Percentiles rank a stretch among this genome's conserved stretches.
phyloP scores from a whole-genome alignment of 2,113 vertebrate genomes.

The Picathartes gymnocephalus region DNA sequence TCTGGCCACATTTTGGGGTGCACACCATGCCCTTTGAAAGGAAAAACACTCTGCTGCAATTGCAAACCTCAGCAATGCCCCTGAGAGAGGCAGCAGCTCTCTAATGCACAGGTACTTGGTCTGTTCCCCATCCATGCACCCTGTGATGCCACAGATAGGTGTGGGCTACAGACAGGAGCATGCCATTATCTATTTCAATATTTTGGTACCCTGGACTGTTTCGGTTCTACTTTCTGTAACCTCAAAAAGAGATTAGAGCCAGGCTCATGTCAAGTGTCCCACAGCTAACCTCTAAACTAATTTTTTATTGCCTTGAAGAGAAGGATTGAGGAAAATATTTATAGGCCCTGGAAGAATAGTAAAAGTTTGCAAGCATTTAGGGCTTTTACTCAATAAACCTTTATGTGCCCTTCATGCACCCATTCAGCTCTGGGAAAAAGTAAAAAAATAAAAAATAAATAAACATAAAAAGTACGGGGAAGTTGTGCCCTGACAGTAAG shows the following conservation, averaged over 20 bases:
- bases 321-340: slow-evolving; percentile 67
- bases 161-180: background rate
- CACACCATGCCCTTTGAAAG: background rate
- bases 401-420: slow-evolving; percentile 58
- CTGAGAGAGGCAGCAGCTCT: background rate
- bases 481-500: slow-evolving; percentile 28
- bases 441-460: slow-evolving; percentile 40
- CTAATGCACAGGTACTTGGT: background rate
- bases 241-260: slow-evolving; percentile 18
- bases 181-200: background rate
- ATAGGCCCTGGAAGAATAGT: slow-evolving; percentile 65
- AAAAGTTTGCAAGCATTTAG: slow-evolving; percentile 71
- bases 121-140: background rate
- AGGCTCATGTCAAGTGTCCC: slow-evolving; percentile 29
- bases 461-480: background rate
- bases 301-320: slow-evolving; percentile 69
- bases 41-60: background rate
- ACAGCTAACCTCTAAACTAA: slow-evolving; percentile 59
- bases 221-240: slow-evolving; percentile 15
- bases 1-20: background rate
- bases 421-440: slow-evolving; percentile 43
- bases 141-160: background rate
- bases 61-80: background rate
- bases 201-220: background rate
- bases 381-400: slow-evolving; percentile 72